Conservation (phyloP, 2,113 vertebrate species). For the Nothoprocta pentlandii region DNA sequence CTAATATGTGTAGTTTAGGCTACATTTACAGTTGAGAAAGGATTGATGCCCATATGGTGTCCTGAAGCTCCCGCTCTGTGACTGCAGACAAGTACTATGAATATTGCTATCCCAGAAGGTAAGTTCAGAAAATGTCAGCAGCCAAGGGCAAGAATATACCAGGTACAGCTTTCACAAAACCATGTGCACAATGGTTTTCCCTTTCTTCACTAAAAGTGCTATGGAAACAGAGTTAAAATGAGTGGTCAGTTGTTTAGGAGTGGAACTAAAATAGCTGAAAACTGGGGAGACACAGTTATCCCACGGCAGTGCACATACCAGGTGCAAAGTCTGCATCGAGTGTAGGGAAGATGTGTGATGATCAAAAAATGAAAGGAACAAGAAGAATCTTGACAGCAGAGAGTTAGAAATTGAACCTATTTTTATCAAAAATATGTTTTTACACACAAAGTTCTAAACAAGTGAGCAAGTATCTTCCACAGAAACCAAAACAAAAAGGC, state of each 20-base stretch:
- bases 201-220: background rate
- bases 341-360: background rate
- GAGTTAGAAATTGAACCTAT: background rate
- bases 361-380: background rate
- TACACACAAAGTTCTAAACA: background rate
- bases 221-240: background rate
- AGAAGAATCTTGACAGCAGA: background rate
- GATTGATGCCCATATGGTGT: background rate
- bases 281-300: background rate
- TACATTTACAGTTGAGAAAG: background rate
- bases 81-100: background rate
- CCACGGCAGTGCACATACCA: background rate
- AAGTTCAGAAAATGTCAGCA: no score
- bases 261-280: background rate
- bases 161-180: background rate
- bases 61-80: background rate
- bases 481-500: background rate
- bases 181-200: background rate
- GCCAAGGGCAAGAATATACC: no score
- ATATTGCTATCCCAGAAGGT: no score
- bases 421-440: background rate
- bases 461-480: background rate
- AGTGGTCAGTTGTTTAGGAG: background rate
- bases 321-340: background rate
- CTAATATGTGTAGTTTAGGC: background rate